A percentile compares a stretch with the other conserved stretches of the same genome.
These are phyloP conservation scores for Gymnothorax reevesii DNA, from an alignment of 2,797 vertebrate species.

Conservation along the genomic window DNA sequence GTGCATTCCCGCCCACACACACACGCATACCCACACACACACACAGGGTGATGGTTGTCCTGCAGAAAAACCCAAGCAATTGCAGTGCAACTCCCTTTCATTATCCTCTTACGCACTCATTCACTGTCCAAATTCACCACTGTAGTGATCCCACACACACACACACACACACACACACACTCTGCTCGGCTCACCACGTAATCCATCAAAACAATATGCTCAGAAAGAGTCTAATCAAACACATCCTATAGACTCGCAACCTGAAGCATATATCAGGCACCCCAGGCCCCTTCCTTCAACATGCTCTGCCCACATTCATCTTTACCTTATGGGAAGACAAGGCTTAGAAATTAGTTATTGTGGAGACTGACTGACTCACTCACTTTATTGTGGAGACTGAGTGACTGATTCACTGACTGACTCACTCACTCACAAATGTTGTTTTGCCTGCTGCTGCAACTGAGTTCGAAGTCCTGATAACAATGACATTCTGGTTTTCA, in stretches of 20 bases:
- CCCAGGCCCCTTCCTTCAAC: background rate
- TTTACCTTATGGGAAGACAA: no score
- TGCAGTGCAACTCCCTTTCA: constrained; percentile 8
- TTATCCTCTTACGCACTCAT: constrained; percentile 36
- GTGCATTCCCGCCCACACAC: background rate
- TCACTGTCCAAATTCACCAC: constrained; percentile 40
- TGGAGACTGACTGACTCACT: no score
- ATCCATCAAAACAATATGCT: background rate
- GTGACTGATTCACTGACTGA: no score
- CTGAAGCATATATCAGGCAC: background rate
- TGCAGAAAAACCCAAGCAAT: background rate
- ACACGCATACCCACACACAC: background rate
- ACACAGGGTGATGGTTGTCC: background rate
- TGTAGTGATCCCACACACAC: constrained; percentile 23
- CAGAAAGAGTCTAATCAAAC: background rate
- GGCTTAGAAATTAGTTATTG: no score
- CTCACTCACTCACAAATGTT: no score
- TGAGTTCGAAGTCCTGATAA: no score
- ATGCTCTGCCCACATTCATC: no score
- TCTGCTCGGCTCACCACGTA: background rate
- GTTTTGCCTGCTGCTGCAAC: no score
- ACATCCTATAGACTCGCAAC: background rate
- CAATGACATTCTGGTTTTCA: no score
- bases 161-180: background rate
- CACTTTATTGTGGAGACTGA: no score